A percentile compares a stretch with the other conserved stretches of the same genome.
Conservation (phyloP, 2,888 invertebrate species). For the Pammene fasciana region DNA sequence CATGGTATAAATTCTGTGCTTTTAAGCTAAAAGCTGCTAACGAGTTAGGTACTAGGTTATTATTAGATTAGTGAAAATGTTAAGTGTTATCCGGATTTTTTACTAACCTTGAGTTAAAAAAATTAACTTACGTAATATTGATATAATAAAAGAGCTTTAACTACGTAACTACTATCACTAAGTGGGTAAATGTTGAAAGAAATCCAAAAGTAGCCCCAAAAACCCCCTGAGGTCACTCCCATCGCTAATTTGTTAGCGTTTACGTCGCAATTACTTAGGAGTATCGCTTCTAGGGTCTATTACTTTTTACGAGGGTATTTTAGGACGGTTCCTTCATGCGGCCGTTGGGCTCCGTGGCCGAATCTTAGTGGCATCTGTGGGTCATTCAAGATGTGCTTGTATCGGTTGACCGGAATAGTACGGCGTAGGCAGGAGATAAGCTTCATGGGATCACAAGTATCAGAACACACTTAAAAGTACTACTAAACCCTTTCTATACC, state of each 20-base stretch:
- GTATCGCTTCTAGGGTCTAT: constrained; percentile 49
- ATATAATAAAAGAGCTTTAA: neutral
- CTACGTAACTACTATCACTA: neutral
- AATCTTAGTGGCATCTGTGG: constrained; percentile 17
- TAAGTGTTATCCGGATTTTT: too few species aligned
- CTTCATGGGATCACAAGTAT: neutral
- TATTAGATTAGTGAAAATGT: too few species aligned
- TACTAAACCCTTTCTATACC: too few species aligned
- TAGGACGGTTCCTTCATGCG: constrained; percentile 43
- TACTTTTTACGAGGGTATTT: constrained; percentile 57
- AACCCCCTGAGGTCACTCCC: neutral
- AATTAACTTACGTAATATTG: too few species aligned
- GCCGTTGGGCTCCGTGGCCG: constrained; percentile 1
- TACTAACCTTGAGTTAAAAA: too few species aligned
- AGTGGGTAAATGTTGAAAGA: neutral
- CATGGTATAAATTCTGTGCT: too few species aligned
- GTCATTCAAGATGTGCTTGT: constrained; percentile 11
- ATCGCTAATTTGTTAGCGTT: constrained; percentile 40
- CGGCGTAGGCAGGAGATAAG: neutral
- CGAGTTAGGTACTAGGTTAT: too few species aligned
- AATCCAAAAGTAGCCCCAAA: constrained; percentile 6
- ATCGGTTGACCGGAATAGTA: neutral
- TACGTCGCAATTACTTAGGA: constrained; percentile 50
- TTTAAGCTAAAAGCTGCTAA: too few species aligned
- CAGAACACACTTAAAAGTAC: neutral